Evolutionary conservation across 2,113 vertebrate species (phyloP).

Genomic region (Thunnus thynnus): DNA sequence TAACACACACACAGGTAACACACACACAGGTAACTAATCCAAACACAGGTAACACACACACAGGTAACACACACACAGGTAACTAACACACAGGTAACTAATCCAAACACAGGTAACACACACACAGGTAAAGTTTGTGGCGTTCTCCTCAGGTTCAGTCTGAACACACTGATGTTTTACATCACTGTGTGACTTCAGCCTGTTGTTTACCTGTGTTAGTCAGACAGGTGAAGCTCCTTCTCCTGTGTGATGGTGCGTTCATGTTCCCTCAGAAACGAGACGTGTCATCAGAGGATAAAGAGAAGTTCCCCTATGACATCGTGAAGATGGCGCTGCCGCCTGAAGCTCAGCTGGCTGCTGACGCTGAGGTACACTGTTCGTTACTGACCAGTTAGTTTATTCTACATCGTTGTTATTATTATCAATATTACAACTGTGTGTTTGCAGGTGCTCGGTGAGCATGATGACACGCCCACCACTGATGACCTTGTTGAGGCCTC

Average conservation of each 20-base stretch:
- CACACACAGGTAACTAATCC: too few relatives aligned
- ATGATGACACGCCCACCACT: slow-evolving; percentile 83
- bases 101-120: neutral
- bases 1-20: too few relatives aligned
- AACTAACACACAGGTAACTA: too few relatives aligned
- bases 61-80: too few relatives aligned
- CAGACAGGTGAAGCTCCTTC: neutral
- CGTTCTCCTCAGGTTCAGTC: too few relatives aligned
- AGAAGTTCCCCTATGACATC: slow-evolving; percentile 81
- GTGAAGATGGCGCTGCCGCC: slow-evolving; percentile 83
- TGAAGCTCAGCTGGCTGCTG: slow-evolving; percentile 74
- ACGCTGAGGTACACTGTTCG: slow-evolving; percentile 60
- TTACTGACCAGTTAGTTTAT: too few relatives aligned
- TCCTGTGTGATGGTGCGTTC: neutral
- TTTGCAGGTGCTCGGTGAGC: slow-evolving; percentile 92
- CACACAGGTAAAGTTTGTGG: neutral
- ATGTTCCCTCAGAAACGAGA: slow-evolving; percentile 90
- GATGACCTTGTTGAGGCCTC: slow-evolving; percentile 74
- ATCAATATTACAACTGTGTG: neutral
- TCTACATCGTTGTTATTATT: too few relatives aligned
- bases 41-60: too few relatives aligned
- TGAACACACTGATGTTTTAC: too few relatives aligned
- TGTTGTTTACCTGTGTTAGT: neutral
- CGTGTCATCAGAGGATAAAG: slow-evolving; percentile 90
- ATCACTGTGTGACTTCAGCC: too few relatives aligned